These are phyloP conservation scores for Penaeus vannamei DNA, from an alignment of 1,140 invertebrate genomes.

Conservation along the genomic window DNA sequence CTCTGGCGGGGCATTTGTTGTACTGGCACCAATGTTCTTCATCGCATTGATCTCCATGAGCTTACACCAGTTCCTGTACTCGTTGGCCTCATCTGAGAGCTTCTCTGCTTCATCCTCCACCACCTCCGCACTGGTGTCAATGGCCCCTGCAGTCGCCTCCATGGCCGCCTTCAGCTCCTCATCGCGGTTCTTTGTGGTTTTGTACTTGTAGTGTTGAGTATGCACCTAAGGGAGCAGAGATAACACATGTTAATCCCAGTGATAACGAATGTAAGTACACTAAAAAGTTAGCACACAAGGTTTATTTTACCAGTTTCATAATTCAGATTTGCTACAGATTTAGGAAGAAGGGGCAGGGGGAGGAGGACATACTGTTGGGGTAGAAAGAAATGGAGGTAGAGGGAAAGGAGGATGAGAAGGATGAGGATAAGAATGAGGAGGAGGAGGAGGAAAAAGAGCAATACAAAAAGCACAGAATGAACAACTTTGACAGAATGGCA, in stretches of 20 bases:
- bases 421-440: no score
- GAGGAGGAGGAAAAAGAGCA: background rate
- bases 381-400: no score
- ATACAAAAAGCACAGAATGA: background rate
- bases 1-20: slow-evolving; percentile 40
- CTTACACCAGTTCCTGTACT: slow-evolving; percentile 68
- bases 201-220: slow-evolving; percentile 68
- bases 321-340: no score
- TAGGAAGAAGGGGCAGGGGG: no score
- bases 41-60: slow-evolving; percentile 68
- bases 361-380: no score
- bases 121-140: slow-evolving; percentile 51
- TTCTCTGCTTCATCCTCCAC: slow-evolving; percentile 62
- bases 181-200: slow-evolving; percentile 65
- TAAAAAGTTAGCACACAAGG: no score
- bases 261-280: no score
- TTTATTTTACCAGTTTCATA: no score
- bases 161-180: slow-evolving; percentile 66
- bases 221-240: slow-evolving; percentile 57
- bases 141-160: slow-evolving; percentile 61
- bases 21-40: slow-evolving; percentile 65
- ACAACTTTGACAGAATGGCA: no score
- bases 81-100: slow-evolving; percentile 67
- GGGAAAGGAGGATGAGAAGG: no score
- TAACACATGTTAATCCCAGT: no score